Evolutionary conservation across 2,888 invertebrate species (phyloP).

Genomic region (Xanthia icteritia): DNA sequence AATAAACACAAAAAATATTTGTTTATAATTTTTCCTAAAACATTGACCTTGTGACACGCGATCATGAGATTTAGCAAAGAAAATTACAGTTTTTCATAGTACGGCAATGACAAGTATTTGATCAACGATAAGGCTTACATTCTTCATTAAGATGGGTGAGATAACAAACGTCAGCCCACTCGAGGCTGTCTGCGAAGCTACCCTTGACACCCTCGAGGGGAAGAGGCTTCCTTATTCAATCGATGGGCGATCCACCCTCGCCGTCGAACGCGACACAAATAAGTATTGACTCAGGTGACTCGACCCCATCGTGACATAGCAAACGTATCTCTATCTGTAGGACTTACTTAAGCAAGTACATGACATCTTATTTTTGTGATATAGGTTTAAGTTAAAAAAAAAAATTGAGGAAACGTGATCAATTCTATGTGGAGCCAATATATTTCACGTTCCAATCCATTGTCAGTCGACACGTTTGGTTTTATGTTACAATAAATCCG

Average conservation of each 20-base stretch:
- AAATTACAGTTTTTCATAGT: slow-evolving; percentile 38
- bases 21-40: slow-evolving; percentile 10
- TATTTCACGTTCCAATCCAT: slow-evolving; percentile 8
- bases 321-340: not conserved
- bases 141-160: slow-evolving; percentile 60
- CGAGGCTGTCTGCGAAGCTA: slow-evolving; percentile 65
- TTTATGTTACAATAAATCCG: slow-evolving; percentile 42
- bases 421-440: slow-evolving; percentile 5
- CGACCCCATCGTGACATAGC: slow-evolving; percentile 34
- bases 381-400: not conserved
- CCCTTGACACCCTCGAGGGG: slow-evolving; percentile 75
- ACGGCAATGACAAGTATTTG: slow-evolving; percentile 56
- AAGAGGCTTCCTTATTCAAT: slow-evolving; percentile 76
- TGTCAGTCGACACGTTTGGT: slow-evolving; percentile 23
- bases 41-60: slow-evolving; percentile 57
- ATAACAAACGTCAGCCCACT: slow-evolving; percentile 64
- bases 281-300: slow-evolving; percentile 77
- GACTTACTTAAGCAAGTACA: not conserved
- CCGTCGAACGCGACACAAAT: slow-evolving; percentile 72
- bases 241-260: slow-evolving; percentile 82
- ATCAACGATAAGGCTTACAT: slow-evolving; percentile 60
- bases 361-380: slow-evolving; percentile 15
- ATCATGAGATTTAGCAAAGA: slow-evolving; percentile 57
- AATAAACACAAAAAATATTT: slow-evolving; percentile 5
- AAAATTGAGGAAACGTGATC: not conserved